Evolutionary conservation across 2,113 vertebrate species (phyloP), one percentile per base, ranked within the genome.

Genomic region (Jaculus jaculus): DNA sequence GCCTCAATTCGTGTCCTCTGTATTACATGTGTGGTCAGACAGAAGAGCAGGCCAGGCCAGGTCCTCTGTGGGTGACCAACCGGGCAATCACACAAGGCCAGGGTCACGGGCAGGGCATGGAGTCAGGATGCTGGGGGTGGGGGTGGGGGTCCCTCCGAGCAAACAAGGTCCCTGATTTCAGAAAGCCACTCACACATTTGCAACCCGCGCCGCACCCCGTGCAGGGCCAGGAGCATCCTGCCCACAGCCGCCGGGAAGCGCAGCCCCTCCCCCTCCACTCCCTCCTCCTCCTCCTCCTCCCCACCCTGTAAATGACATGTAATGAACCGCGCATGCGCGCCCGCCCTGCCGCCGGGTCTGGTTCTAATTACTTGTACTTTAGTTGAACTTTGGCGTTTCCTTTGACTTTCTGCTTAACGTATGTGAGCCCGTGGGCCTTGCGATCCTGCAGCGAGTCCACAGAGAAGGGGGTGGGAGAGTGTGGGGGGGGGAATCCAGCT

Each of bases 301-400:
- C 94, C 81, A 93, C 96, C 98, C 93, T 98, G 98, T 98, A 98
- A 98, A 98, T 98, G 97, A 97, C 97, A 96, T 95, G 96, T 97
- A 96, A 97, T 97, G 98, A 92, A 97, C 7, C 39, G 89, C 96
- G 95, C 96, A 84, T 86, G 87, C 92, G 94, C 93, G 47, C 60
- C 47, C 5, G 21, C 20, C 58, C 32, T n/a, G 61, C 58, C 23
- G n/a, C 51, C 34, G 95, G 98, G 98, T 98, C 98, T 99, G 98
- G 97, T 99, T 99, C 98, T 98, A 98, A 99, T 99, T 99, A 98
- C 98, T 97, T 99, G 99, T 98, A 99, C 99, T 99, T 97, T 99
- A 97, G 98, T 98, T 99, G 99, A 99, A 99, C 99, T 98, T 98
- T 98, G 98, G 98, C 97, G 98, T 98, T 99, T 99, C 98, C 99